phyloP scores from a whole-genome alignment of 2,113 vertebrate genomes.

The Hydropotes inermis region DNA sequence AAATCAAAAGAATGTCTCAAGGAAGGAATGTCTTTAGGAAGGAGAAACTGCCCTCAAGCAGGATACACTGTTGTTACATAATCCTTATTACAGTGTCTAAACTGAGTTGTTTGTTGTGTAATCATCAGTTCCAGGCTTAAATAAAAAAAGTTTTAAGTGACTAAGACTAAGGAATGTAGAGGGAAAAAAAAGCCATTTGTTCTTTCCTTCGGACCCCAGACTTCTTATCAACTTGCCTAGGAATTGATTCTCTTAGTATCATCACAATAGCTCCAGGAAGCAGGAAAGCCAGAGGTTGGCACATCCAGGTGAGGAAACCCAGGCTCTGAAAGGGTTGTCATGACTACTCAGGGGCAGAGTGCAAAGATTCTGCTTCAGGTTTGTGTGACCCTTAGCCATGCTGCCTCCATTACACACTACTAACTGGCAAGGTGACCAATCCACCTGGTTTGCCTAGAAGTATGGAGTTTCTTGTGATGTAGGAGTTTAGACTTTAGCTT shows the following conservation, averaged over 20 bases:
- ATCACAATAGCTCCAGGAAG: background rate
- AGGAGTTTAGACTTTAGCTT: background rate
- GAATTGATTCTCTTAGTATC: no score
- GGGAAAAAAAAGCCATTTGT: no score
- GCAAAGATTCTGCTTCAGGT: background rate
- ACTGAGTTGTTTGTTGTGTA: no score
- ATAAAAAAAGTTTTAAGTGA: no score
- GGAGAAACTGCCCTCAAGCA: background rate
- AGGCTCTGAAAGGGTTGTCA: background rate
- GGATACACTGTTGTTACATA: background rate
- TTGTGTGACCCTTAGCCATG: background rate
- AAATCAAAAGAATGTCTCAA: background rate
- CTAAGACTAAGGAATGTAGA: no score
- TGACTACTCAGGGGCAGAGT: background rate
- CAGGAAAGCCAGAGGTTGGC: background rate
- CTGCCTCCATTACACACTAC: background rate
- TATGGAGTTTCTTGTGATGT: background rate
- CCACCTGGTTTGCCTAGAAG: background rate
- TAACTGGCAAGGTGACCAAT: background rate
- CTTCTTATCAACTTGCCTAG: no score
- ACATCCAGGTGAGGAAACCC: background rate
- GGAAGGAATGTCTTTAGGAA: background rate
- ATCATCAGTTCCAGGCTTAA: no score
- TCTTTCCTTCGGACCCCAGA: no score
- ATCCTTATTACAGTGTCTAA: background rate